These are phyloP conservation scores for Sebastes steindachneri DNA, from an alignment of 2,797 vertebrate species.

Conservation along the genomic window DNA sequence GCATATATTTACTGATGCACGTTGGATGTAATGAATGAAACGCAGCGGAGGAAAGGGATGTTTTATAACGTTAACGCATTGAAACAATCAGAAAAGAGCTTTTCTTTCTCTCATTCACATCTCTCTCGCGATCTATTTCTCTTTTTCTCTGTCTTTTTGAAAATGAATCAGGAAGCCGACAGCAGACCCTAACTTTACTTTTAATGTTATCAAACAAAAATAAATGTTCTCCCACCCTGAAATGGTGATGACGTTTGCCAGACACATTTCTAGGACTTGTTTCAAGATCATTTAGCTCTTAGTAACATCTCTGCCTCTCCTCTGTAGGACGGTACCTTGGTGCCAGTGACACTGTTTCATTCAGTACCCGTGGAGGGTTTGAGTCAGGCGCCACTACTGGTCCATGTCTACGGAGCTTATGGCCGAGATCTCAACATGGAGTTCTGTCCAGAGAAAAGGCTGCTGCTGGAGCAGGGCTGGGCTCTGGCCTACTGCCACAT, in stretches of 20 bases:
- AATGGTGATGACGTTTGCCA: not conserved
- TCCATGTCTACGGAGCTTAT: constrained; percentile 96
- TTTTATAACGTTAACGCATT: too few relatives aligned
- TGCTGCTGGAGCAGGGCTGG: constrained; percentile 93
- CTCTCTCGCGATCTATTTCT: too few relatives aligned
- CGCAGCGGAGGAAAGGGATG: too few relatives aligned
- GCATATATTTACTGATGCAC: too few relatives aligned
- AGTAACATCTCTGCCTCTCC: not conserved
- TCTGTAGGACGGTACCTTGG: constrained; percentile 88
- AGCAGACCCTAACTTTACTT: too few relatives aligned
- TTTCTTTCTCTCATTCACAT: too few relatives aligned
- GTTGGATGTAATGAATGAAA: too few relatives aligned
- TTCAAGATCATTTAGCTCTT: not conserved
- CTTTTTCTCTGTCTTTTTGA: too few relatives aligned
- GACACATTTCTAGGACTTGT: not conserved
- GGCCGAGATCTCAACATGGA: constrained; percentile 92
- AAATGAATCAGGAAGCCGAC: too few relatives aligned
- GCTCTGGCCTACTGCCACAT: constrained; percentile 96
- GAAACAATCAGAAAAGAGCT: too few relatives aligned
- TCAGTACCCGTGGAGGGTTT: constrained; percentile 77
- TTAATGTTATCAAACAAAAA: too few relatives aligned
- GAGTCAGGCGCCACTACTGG: constrained; percentile 86
- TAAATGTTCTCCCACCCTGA: too few relatives aligned
- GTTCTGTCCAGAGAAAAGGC: constrained; percentile 90
- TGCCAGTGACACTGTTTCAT: constrained; percentile 93